Conservation (phyloP, 2,113 vertebrate genomes). For the Brachyhypopomus gauderio region DNA sequence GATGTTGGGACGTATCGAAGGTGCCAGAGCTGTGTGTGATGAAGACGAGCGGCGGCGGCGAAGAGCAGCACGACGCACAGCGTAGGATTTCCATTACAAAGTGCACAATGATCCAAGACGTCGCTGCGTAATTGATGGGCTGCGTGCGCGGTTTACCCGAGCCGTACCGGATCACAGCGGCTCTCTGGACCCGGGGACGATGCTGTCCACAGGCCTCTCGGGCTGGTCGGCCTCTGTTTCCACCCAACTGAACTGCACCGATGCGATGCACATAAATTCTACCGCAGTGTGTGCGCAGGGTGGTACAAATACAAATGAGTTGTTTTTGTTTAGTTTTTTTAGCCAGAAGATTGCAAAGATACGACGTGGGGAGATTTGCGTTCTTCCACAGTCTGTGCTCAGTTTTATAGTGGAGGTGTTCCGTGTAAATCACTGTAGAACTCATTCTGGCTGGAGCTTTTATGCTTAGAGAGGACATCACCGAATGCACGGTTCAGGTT, state of each 20-base stretch:
- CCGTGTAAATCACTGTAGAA: too few relatives aligned
- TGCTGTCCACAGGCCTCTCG: too few relatives aligned
- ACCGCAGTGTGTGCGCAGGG: neutral
- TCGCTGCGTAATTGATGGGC: slow-evolving; percentile 1
- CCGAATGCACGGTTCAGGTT: too few relatives aligned
- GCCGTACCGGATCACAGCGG: neutral
- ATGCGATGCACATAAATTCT: neutral
- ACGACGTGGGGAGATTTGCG: neutral
- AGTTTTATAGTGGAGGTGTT: too few relatives aligned
- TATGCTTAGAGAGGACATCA: too few relatives aligned
- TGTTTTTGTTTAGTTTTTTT: too few relatives aligned
- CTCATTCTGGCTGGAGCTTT: too few relatives aligned
- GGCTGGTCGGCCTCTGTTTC: too few relatives aligned
- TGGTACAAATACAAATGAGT: neutral
- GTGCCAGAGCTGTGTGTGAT: neutral
- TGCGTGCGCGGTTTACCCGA: neutral
- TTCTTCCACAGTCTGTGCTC: neutral
- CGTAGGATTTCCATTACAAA: slow-evolving; percentile 8
- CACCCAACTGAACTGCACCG: neutral
- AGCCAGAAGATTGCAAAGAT: neutral
- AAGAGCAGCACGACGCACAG: neutral
- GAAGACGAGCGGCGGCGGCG: neutral
- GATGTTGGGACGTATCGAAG: neutral
- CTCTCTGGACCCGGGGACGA: neutral
- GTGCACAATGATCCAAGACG: neutral